Base-by-base conservation (phyloP, 2,888 invertebrate genomes). In the Suillia variegata region DNA sequence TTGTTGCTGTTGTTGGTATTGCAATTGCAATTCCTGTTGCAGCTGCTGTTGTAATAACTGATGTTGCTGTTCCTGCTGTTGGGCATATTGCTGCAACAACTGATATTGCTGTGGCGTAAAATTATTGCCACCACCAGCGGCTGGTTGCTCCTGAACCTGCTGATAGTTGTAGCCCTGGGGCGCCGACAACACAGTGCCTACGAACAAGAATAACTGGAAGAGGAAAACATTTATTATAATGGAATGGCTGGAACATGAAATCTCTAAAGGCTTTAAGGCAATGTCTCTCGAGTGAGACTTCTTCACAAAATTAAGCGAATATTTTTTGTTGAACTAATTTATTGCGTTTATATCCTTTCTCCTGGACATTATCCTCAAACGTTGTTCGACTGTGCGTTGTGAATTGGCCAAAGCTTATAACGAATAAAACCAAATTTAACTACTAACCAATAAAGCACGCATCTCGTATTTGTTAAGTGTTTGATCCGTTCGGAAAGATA, bases 161-260 rank as follows among this genome's bases (percentile, higher is more conserved):
- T 64, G 62, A 56, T 68, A 66, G 38, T 62, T 59, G 54, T 65
- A 66, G 18, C 64, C 67, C 45, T 68, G 65, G 15, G 67, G 66
- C 8, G 56, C 55, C 20, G 64, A 54, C 0, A 50, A n/a, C n/a
- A 52, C 51, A 6, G 57, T 24, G 8, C 59, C 62, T 26, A 62
- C 13, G 13, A 62, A 48, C 8, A 62, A 52, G 1, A 49, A 47
- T 1, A 63, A 42, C 61, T 65, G 20, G 5, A 61, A 53, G 24
- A 48, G 22, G 45, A 24, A n/a, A n/a, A n/a, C n/a, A n/a, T n/a
- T n/a, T n/a, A n/a, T n/a, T n/a, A n/a, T n/a, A 53, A 10, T 42
- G 33, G 12, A 18, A 26, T 18, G 31, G 5, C n/a, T 13, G n/a
- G 6, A 17, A 45, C 10, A 45, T 12, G n/a, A 45, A 45, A 45